Percentiles rank a stretch among this genome's conserved stretches.
Evolutionary conservation across 2,888 invertebrate species (phyloP).

Genomic region (Taenaris catops): DNA sequence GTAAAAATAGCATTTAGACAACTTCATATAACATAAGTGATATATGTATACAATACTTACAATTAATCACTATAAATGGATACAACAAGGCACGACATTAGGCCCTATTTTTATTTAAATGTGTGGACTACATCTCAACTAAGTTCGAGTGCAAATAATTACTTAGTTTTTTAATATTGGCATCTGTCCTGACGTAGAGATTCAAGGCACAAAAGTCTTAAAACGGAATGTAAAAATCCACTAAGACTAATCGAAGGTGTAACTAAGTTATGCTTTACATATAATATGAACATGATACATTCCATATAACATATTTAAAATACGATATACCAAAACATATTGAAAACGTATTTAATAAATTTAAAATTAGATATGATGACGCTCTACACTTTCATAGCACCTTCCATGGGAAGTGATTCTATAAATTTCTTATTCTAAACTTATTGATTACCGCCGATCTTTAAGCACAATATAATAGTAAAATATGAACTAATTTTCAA

Average conservation of each 20-base stretch:
- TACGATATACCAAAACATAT: background rate
- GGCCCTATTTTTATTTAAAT: slow-evolving; percentile 29
- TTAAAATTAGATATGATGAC: background rate
- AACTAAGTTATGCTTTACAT: too few species aligned
- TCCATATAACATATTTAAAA: too few species aligned
- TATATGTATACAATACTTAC: slow-evolving; percentile 10
- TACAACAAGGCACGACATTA: slow-evolving; percentile 43
- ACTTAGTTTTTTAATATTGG: slow-evolving; percentile 9
- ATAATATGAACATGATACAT: too few species aligned
- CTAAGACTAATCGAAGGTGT: slow-evolving; percentile 4
- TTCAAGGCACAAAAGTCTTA: slow-evolving; percentile 31
- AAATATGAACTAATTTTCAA: slow-evolving; percentile 15
- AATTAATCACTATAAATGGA: slow-evolving; percentile 17
- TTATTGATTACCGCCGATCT: slow-evolving; percentile 9
- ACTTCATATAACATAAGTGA: slow-evolving; percentile 6
- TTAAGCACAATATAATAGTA: too few species aligned
- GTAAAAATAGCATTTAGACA: slow-evolving; percentile 1
- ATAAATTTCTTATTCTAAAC: background rate
- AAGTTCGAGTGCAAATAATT: slow-evolving; percentile 12
- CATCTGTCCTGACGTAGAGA: slow-evolving; percentile 24
- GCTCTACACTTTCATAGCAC: slow-evolving; percentile 34
- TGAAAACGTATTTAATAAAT: background rate
- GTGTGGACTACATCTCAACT: slow-evolving; percentile 3
- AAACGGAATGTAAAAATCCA: slow-evolving; percentile 27
- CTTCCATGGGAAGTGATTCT: slow-evolving; percentile 48